Conservation (phyloP, 1,140 invertebrate genomes). For the Drosophila miranda region DNA sequence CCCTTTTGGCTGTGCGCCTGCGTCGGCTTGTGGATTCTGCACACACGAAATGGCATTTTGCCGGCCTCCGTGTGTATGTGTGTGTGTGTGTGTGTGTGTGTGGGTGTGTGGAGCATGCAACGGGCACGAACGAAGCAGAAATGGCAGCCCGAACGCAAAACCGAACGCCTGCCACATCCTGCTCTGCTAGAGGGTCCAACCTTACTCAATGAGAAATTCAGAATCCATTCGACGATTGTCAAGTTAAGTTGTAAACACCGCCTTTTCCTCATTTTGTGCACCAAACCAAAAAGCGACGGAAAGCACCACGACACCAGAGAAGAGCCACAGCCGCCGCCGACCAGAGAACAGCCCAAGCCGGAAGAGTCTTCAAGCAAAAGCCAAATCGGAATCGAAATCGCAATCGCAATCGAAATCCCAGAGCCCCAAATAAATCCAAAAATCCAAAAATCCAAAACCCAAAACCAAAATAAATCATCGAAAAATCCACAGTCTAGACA, state of each 20-base stretch:
- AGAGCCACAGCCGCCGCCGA: conserved; percentile 35
- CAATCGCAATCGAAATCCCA: not conserved
- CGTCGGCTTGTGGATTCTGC: conserved; percentile 70
- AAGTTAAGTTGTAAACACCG: conserved; percentile 72
- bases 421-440: not conserved
- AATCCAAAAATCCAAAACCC: conserved; percentile 7
- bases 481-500: conserved; percentile 15
- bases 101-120: conserved; percentile 6
- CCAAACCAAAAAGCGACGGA: conserved; percentile 45
- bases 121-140: conserved; percentile 22
- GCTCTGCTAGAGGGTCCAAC: conserved; percentile 45
- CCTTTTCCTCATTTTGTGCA: conserved; percentile 74
- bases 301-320: conserved; percentile 8
- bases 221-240: conserved; percentile 78
- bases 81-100: too few relatives aligned
- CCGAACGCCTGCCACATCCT: conserved; percentile 35
- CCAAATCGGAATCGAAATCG: conserved; percentile 15
- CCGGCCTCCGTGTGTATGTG: conserved; percentile 31
- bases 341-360: conserved; percentile 30
- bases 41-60: conserved; percentile 36
- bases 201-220: conserved; percentile 80
- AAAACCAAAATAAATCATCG: conserved; percentile 4
- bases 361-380: conserved; percentile 46
- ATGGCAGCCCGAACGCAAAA: conserved; percentile 17
- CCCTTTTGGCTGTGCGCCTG: conserved; percentile 55